Conservation (phyloP, 2,113 vertebrate genomes). For the Spea multiplicata region DNA sequence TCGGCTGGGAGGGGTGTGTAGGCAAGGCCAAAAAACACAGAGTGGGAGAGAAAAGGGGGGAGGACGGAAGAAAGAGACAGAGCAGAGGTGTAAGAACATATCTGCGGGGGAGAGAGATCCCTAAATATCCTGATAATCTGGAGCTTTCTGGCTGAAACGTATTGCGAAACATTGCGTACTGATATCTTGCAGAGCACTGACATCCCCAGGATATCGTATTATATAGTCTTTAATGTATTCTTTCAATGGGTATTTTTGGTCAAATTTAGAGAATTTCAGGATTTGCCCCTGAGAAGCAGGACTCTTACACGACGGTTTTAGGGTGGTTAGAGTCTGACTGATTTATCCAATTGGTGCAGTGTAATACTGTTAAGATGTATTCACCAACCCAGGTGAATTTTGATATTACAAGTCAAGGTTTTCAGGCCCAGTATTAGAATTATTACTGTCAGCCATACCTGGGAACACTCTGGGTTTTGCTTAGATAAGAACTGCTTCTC, state of each 20-base stretch:
- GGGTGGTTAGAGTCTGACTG: no score
- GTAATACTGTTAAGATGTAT: no score
- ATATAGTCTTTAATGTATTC: not conserved
- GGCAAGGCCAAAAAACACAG: conserved; percentile 29
- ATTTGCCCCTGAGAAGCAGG: no score
- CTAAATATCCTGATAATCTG: conserved; percentile 47
- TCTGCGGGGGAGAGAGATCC: conserved; percentile 45
- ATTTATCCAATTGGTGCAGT: no score
- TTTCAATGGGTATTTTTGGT: not conserved
- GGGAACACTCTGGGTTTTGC: no score
- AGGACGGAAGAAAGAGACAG: conserved; percentile 43
- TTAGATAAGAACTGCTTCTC: no score
- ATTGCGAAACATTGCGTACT: conserved; percentile 34
- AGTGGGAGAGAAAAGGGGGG: conserved; percentile 29
- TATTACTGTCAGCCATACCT: no score
- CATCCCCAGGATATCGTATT: not conserved
- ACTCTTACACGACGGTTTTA: no score
- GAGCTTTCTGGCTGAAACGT: conserved; percentile 31
- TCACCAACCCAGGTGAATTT: no score
- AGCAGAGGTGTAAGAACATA: conserved; percentile 49
- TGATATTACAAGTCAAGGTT: no score
- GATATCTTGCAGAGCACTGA: conserved; percentile 1
- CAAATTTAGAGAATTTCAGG: no score
- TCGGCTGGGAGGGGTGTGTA: conserved; percentile 48
- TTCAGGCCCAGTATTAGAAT: no score